Percentiles rank a stretch among this genome's conserved stretches.
These are phyloP conservation scores for Sipunculus nudus DNA, from an alignment of 2,888 invertebrate species.

Conservation along the genomic window DNA sequence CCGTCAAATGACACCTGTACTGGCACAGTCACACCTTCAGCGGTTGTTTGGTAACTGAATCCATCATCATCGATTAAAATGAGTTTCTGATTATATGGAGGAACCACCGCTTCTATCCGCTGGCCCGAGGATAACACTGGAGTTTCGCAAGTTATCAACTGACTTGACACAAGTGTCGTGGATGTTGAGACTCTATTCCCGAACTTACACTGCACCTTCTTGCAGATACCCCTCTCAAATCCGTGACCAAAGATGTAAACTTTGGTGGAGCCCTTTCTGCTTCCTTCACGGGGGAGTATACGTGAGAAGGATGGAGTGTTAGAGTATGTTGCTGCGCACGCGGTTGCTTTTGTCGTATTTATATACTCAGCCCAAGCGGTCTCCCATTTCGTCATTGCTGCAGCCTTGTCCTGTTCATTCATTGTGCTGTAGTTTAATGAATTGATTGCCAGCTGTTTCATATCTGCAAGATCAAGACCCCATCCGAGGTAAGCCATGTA, in stretches of 20 bases:
- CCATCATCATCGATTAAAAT: too few relatives aligned
- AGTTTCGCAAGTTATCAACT: conserved; percentile 27
- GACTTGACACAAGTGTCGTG: conserved; percentile 20
- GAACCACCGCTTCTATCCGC: too few relatives aligned
- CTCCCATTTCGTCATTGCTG: conserved; percentile 38
- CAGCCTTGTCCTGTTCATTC: conserved; percentile 20
- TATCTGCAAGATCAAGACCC: conserved; percentile 42
- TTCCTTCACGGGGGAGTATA: conserved; percentile 31
- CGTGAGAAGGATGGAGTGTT: conserved; percentile 3
- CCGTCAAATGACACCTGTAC: conserved; percentile 14
- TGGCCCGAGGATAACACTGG: conserved; percentile 4
- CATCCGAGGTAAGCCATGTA: conserved; percentile 44
- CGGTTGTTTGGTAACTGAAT: too few relatives aligned
- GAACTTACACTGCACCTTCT: conserved; percentile 32
- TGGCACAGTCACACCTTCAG: conserved; percentile 1
- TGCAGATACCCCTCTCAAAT: conserved; percentile 36
- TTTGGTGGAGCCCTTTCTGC: conserved; percentile 14
- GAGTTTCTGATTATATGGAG: too few relatives aligned
- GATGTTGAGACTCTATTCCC: conserved; percentile 3
- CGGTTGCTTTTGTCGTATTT: conserved; percentile 13
- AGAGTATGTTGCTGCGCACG: conserved; percentile 26
- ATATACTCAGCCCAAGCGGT: conserved; percentile 38
- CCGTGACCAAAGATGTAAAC: conserved; percentile 38
- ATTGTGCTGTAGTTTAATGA: conserved; percentile 40
- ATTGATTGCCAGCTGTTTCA: conserved; percentile 41